Percentiles rank a stretch among this genome's conserved stretches.
phyloP scores from a whole-genome alignment of 2,888 invertebrate genomes.

The Loripinus fragilis region DNA sequence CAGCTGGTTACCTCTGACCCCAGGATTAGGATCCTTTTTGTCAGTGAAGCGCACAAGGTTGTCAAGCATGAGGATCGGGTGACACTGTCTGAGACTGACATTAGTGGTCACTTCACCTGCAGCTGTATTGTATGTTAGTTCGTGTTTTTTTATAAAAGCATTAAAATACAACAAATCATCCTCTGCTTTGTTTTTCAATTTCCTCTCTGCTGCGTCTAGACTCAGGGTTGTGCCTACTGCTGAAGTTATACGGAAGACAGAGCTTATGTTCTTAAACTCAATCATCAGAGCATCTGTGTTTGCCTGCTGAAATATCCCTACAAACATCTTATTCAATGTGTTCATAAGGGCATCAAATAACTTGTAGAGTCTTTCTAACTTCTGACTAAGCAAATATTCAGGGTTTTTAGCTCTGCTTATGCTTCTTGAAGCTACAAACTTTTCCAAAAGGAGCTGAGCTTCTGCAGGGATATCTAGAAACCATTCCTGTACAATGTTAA shows the following conservation, averaged over 20 bases:
- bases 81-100: constrained; percentile 31
- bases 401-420: constrained; percentile 1
- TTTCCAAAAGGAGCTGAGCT: constrained; percentile 11
- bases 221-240: constrained; percentile 27
- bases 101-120: background rate
- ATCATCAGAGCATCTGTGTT: constrained; percentile 39
- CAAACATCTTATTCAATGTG: background rate
- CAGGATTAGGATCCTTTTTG: constrained; percentile 24
- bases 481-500: constrained; percentile 20
- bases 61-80: constrained; percentile 38
- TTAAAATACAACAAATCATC: constrained; percentile 44
- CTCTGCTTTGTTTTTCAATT: constrained; percentile 24
- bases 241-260: constrained; percentile 39
- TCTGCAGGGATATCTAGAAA: no score
- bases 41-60: constrained; percentile 37
- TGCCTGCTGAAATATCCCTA: constrained; percentile 33
- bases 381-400: background rate
- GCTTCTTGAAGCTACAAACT: constrained; percentile 2
- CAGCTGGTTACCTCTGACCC: constrained; percentile 27
- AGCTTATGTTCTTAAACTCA: constrained; percentile 33
- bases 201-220: constrained; percentile 26
- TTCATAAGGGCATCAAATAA: constrained; percentile 11
- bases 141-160: constrained; percentile 40
- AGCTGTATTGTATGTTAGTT: background rate
- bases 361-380: constrained; percentile 11